Evolutionary conservation across 2,797 vertebrate genomes (phyloP).

Genomic region (Danionella dracula): DNA sequence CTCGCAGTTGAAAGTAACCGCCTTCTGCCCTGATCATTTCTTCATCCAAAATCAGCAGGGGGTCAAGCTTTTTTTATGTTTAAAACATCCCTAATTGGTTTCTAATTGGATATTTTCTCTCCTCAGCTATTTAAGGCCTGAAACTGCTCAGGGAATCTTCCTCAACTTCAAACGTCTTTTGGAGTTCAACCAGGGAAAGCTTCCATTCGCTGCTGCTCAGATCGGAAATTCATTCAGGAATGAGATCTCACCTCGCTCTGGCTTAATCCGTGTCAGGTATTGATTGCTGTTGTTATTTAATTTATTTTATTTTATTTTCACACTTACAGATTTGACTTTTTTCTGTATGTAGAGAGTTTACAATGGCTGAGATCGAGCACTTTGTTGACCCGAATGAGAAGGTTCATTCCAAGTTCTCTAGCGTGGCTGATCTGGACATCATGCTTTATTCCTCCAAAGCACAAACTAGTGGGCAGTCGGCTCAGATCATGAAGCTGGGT

Average conservation of each 20-base stretch:
- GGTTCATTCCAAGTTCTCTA: slow-evolving; percentile 88
- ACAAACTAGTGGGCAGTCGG: slow-evolving; percentile 93
- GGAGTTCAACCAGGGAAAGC: slow-evolving; percentile 97
- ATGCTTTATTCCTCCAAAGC: slow-evolving; percentile 90
- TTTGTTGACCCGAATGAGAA: slow-evolving; percentile 97
- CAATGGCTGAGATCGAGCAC: slow-evolving; percentile 99
- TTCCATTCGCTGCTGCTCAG: slow-evolving; percentile 97
- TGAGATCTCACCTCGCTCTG: slow-evolving; percentile 97
- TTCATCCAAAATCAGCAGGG: no score
- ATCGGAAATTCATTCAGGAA: slow-evolving; percentile 98
- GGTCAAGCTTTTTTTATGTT: no score
- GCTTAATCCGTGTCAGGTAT: slow-evolving; percentile 95
- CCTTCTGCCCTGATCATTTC: no score
- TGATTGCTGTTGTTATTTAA: not conserved
- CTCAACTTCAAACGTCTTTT: slow-evolving; percentile 97
- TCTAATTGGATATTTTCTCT: slow-evolving; percentile 17
- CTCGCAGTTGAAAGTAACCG: no score
- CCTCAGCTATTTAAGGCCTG: slow-evolving; percentile 91
- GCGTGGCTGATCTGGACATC: slow-evolving; percentile 81
- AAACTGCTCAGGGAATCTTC: slow-evolving; percentile 99
- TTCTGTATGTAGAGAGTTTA: slow-evolving; percentile 82
- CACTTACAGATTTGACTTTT: not conserved
- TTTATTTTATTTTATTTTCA: not conserved
- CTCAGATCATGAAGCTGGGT: slow-evolving; percentile 84
- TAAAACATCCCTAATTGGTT: no score